These are phyloP conservation scores for Phrynocephalus guinanensis DNA, from an alignment of 2,797 vertebrate species.

Conservation along the genomic window DNA sequence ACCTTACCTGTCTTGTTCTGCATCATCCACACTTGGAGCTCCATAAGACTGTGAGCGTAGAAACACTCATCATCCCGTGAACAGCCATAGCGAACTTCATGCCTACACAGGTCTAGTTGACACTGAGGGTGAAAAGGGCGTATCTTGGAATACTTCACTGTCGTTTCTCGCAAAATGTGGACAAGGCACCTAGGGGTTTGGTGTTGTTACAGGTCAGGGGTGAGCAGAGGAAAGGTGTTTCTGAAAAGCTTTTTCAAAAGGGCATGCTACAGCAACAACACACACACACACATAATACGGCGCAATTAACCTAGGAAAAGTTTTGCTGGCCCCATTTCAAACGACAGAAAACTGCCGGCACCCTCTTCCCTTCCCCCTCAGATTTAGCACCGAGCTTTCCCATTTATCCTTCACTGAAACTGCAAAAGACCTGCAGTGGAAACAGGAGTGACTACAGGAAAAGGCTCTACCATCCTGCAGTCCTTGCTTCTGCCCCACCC, in stretches of 20 bases:
- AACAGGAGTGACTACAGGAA: not conserved
- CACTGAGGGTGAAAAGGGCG: conserved; percentile 82
- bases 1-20: conserved; percentile 88
- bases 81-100: conserved; percentile 95
- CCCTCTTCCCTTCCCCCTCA: too few relatives aligned
- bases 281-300: too few relatives aligned
- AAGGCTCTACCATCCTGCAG: too few relatives aligned
- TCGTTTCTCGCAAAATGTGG: conserved; percentile 92
- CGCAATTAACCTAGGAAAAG: too few relatives aligned
- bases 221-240: not conserved
- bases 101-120: conserved; percentile 94
- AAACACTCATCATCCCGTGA: conserved; percentile 93
- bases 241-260: not conserved
- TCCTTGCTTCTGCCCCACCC: not conserved
- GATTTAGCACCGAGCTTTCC: not conserved
- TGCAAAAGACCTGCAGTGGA: too few relatives aligned
- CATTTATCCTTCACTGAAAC: not conserved
- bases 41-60: conserved; percentile 95
- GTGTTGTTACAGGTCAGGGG: not conserved
- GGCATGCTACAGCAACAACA: not conserved
- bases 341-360: too few relatives aligned
- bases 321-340: too few relatives aligned
- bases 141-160: conserved; percentile 94
- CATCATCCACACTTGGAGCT: conserved; percentile 98
- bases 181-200: conserved; percentile 91